A percentile compares a stretch with the other conserved stretches of the same genome.
These are phyloP conservation scores for Cottus gobio DNA, from an alignment of 2,113 vertebrate species.

Conservation along the genomic window DNA sequence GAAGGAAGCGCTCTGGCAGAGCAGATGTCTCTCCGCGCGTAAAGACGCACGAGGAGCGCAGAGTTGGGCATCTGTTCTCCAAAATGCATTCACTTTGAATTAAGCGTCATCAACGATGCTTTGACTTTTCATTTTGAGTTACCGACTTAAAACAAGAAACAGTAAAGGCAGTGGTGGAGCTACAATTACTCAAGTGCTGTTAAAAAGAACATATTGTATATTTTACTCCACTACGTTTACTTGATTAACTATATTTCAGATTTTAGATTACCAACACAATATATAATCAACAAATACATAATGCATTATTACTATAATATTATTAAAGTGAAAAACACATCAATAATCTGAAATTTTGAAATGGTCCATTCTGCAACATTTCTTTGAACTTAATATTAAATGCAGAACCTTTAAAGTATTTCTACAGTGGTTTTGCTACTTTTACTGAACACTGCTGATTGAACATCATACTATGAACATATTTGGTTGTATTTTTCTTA, in stretches of 20 bases:
- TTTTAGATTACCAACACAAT: too few species aligned
- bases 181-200: neutral
- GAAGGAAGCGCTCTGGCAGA: neutral
- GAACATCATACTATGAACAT: neutral
- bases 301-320: too few species aligned
- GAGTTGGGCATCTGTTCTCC: neutral
- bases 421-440: neutral
- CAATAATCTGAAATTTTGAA: neutral
- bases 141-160: neutral
- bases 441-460: neutral
- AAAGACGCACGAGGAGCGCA: slow-evolving; percentile 5
- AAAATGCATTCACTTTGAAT: neutral
- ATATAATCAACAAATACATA: too few species aligned
- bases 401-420: neutral
- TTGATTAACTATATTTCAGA: neutral
- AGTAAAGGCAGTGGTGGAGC: neutral
- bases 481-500: neutral
- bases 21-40: neutral
- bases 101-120: too few species aligned
- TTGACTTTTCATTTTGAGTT: neutral
- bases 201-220: too few species aligned
- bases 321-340: neutral
- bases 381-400: too few species aligned
- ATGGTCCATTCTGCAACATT: neutral
- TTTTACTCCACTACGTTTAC: too few species aligned